phyloP scores from a whole-genome alignment of 2,797 vertebrate genomes.

The Esox masquinongy region DNA sequence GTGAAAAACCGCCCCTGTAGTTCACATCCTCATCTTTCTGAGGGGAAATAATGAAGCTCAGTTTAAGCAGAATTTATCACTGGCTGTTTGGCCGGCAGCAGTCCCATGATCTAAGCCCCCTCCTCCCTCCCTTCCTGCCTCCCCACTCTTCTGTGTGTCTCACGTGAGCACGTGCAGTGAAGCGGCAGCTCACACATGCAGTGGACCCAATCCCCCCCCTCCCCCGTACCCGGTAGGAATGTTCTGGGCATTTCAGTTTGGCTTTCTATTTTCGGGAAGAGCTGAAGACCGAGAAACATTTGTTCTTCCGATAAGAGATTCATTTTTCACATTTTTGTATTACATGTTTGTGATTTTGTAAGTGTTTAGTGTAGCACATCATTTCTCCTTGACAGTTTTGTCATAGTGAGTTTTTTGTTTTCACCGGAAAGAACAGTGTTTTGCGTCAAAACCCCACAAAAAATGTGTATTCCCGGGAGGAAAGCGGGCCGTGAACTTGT shows the following conservation, averaged over 20 bases:
- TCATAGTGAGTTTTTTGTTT: background rate
- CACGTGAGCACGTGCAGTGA: background rate
- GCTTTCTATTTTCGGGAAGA: background rate
- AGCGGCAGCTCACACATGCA: background rate
- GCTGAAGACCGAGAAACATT: background rate
- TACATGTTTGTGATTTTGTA: background rate
- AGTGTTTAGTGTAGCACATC: background rate
- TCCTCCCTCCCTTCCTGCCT: background rate
- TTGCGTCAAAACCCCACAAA: background rate
- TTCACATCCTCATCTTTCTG: background rate
- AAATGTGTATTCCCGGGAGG: background rate
- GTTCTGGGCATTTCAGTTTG: background rate
- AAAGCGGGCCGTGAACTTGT: background rate
- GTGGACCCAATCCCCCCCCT: background rate
- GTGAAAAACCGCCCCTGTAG: background rate
- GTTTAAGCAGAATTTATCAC: background rate
- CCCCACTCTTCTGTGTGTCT: background rate
- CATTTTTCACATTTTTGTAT: too few species aligned
- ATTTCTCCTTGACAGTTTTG: background rate
- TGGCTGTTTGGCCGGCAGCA: slow-evolving; percentile 10
- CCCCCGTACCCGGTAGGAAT: slow-evolving; percentile 6
- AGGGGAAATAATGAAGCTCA: background rate
- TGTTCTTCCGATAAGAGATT: background rate
- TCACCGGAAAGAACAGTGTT: background rate
- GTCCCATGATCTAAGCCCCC: slow-evolving; percentile 17